A percentile compares a stretch with the other conserved stretches of the same genome.
Conservation (phyloP, 1,140 invertebrate species). For the Drosophila kohkoa region DNA sequence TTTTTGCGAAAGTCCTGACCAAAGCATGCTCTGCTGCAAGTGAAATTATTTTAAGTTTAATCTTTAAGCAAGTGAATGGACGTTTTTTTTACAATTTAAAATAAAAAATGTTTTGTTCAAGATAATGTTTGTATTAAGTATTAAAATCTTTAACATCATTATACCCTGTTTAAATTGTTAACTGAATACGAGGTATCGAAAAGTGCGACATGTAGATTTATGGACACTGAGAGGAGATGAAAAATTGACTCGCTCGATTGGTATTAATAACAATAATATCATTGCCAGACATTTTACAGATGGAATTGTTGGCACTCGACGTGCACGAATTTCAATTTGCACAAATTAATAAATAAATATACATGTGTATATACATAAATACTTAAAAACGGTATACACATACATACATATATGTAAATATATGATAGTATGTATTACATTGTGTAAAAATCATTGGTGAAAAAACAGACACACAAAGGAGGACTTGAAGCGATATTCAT, state of each 20-base stretch:
- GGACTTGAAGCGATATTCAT: constrained; percentile 36
- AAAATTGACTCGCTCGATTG: constrained; percentile 50
- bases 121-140: too few relatives aligned
- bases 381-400: neutral
- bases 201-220: constrained; percentile 34
- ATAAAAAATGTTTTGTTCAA: too few relatives aligned
- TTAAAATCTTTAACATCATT: neutral
- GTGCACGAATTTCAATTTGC: constrained; percentile 71
- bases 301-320: constrained; percentile 60
- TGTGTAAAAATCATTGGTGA: neutral
- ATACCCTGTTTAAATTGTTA: neutral
- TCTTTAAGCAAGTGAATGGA: too few relatives aligned
- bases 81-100: too few relatives aligned
- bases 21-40: neutral
- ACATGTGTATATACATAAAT: constrained; percentile 7
- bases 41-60: neutral
- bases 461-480: neutral
- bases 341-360: constrained; percentile 45
- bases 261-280: constrained; percentile 64
- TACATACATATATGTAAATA: constrained; percentile 28
- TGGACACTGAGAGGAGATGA: constrained; percentile 25
- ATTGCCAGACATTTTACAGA: constrained; percentile 58
- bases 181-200: neutral
- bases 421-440: constrained; percentile 2
- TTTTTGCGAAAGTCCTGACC: too few relatives aligned